phyloP scores from a whole-genome alignment of 1,140 invertebrate genomes.

The Rhyacophila brunnea region DNA sequence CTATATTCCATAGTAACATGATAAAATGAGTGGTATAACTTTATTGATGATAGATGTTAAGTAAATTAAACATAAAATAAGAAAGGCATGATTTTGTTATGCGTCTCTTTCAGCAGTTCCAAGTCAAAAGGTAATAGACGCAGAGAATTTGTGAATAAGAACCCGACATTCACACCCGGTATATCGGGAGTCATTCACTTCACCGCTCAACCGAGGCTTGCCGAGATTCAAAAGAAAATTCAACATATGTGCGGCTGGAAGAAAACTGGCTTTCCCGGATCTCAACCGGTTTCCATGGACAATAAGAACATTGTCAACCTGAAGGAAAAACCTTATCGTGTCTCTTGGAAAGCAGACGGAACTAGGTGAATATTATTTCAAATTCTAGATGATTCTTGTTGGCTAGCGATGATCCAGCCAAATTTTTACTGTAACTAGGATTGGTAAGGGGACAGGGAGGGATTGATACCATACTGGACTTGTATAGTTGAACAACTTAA shows the following conservation, averaged over 20 bases:
- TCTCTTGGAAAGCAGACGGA: slow-evolving; percentile 99
- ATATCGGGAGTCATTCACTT: slow-evolving; percentile 71
- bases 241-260: slow-evolving; percentile 83
- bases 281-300: slow-evolving; percentile 97
- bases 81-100: too few relatives aligned
- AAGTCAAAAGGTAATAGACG: slow-evolving; percentile 33
- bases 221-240: slow-evolving; percentile 71
- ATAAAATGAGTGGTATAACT: too few relatives aligned
- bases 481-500: too few relatives aligned
- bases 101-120: too few relatives aligned
- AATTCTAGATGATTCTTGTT: too few relatives aligned
- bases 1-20: too few relatives aligned
- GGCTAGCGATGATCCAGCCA: too few relatives aligned
- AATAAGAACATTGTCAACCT: slow-evolving; percentile 76
- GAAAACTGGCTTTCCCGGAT: slow-evolving; percentile 85
- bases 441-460: too few relatives aligned
- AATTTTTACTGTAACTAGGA: too few relatives aligned
- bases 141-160: slow-evolving; percentile 53
- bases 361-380: slow-evolving; percentile 68
- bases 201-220: slow-evolving; percentile 59
- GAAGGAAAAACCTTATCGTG: slow-evolving; percentile 81
- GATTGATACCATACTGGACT: too few relatives aligned
- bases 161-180: slow-evolving; percentile 79
- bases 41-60: too few relatives aligned
- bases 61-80: too few relatives aligned